Evolutionary conservation across 2,113 vertebrate species (phyloP).

Genomic region (Ginglymostoma cirratum): DNA sequence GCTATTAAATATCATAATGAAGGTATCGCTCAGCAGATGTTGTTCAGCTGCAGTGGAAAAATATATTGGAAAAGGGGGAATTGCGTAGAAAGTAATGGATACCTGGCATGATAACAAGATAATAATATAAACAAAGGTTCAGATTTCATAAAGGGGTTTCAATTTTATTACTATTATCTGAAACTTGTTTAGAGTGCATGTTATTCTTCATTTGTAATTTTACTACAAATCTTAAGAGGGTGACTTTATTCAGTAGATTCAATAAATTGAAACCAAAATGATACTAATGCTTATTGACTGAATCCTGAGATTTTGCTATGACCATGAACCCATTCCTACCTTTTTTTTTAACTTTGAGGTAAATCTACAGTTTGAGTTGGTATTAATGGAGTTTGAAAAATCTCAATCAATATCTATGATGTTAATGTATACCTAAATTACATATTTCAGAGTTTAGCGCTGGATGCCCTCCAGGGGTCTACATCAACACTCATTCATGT

Average conservation of each 20-base stretch:
- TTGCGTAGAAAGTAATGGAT: neutral
- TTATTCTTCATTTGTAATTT: conserved; percentile 3
- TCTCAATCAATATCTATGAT: neutral
- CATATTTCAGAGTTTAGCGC: neutral
- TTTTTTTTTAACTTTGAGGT: neutral
- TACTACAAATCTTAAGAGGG: neutral
- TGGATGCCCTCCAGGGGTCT: neutral
- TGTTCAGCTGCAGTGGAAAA: neutral
- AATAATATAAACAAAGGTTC: neutral
- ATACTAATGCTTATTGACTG: neutral
- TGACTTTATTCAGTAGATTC: neutral
- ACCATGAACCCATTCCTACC: neutral
- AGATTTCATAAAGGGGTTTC: neutral
- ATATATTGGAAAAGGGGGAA: conserved; percentile 24
- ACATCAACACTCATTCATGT: neutral
- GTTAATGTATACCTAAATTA: neutral
- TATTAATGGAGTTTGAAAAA: neutral
- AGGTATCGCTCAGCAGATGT: conserved; percentile 29
- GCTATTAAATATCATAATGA: conserved; percentile 33
- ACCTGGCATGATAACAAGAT: neutral
- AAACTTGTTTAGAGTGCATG: neutral
- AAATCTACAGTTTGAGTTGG: neutral
- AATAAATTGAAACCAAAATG: neutral
- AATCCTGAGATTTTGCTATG: neutral
- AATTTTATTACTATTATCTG: neutral